Base-by-base conservation (phyloP, 2,113 vertebrate genomes). In the Spilogale gracilis region DNA sequence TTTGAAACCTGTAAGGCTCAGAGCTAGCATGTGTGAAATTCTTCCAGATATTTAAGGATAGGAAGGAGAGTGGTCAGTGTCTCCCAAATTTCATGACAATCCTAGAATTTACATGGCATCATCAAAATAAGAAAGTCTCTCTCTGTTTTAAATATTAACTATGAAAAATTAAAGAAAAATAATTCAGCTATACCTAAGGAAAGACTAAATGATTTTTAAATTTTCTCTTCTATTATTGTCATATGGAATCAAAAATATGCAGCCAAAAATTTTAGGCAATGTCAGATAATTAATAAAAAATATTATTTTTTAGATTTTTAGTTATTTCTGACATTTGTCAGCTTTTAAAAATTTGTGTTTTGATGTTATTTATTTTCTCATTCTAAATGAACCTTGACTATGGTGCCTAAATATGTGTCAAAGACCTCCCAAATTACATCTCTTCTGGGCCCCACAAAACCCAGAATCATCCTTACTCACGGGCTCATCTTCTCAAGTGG, bases 111-210 rank as follows among this genome's bases (percentile, higher is more conserved):
- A 60, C 1, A 61, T 89, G 65, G 25, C 30, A 83, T 73, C 23
- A 38, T 18, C 9, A 81, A 91, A 91, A 38, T 92, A 86, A 94
- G 38, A 38, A 38, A 38, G 38, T 38, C 38, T 38, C 38, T 38
- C 38, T 38, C 38, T 38, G 38, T 38, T 38, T 38, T 38, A 38
- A 38, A 38, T 38, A 38, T 38, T 38, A 82, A 54, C 7, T 82
- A 67, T 89, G 16, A 93, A 88, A 88, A 30, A 71, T 8, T 80
- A n/a, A 80, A 83, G 86, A 82, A 87, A 96, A 83, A 50, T 27
- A 84, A 58, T 58, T 65, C n/a, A 56, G 12, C 32, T 20, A 38
- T 69, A 56, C 13, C 20, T 4, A 9, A 56, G 13, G 23, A 93
- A 85, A 82, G 23, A 74, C 12, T 27, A 69, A 89, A 45, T 58